Evolutionary conservation across 2,113 vertebrate species (phyloP).

Genomic region (Notarius lentiginosus): DNA sequence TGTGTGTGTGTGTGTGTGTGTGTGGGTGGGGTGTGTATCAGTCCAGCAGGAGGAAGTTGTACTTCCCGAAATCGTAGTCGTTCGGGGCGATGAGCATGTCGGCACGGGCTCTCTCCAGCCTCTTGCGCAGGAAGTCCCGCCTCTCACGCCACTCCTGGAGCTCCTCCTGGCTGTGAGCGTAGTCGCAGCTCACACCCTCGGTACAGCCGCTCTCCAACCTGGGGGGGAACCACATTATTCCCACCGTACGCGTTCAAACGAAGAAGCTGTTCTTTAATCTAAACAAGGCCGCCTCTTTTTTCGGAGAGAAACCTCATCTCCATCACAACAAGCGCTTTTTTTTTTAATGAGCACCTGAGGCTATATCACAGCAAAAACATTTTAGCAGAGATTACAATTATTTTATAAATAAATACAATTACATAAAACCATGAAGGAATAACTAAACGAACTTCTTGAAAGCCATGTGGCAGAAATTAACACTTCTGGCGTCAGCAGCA

Average conservation of each 20-base stretch:
- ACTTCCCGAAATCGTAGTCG: conserved; percentile 92
- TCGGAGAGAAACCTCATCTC: too few relatives aligned
- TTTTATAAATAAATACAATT: too few relatives aligned
- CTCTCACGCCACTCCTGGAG: conserved; percentile 89
- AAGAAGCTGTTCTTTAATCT: not conserved
- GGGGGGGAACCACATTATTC: conserved; percentile 12
- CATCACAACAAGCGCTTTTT: too few relatives aligned
- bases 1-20: not conserved
- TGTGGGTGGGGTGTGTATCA: conserved; percentile 30
- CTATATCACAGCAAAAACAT: too few relatives aligned
- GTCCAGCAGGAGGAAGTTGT: conserved; percentile 88
- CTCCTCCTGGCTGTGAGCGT: conserved; percentile 85
- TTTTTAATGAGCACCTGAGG: too few relatives aligned
- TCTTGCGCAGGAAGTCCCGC: conserved; percentile 84
- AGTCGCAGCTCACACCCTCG: conserved; percentile 87
- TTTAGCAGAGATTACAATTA: too few relatives aligned
- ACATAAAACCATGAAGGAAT: too few relatives aligned
- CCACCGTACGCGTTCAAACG: not conserved
- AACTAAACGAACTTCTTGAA: too few relatives aligned
- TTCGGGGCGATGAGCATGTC: conserved; percentile 88
- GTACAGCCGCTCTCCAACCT: conserved; percentile 72
- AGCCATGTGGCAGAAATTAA: too few relatives aligned
- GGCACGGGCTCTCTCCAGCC: conserved; percentile 85
- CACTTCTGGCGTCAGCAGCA: too few relatives aligned
- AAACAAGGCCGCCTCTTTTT: too few relatives aligned